Evolutionary conservation across 2,888 invertebrate species (phyloP).

Genomic region (Choristoneura rosaceana): DNA sequence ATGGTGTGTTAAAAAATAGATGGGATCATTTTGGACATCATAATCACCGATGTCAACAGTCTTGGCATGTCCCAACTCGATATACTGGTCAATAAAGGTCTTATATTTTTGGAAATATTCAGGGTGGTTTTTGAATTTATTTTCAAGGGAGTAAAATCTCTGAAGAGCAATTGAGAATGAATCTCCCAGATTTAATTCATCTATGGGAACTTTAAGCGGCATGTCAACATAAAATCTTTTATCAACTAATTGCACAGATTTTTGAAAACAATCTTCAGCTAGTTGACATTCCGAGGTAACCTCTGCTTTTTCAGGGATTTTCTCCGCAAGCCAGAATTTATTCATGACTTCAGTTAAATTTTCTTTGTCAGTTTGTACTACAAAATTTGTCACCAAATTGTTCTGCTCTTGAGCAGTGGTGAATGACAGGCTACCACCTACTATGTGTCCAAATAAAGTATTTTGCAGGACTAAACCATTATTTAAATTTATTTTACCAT

Average conservation of each 20-base stretch:
- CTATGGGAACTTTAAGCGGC: background rate
- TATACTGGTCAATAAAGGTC: slow-evolving; percentile 11
- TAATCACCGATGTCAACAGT: slow-evolving; percentile 17
- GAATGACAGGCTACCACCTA: too few relatives aligned
- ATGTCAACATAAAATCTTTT: slow-evolving; percentile 15
- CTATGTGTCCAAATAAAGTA: background rate
- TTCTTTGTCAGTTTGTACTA: background rate
- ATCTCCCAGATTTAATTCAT: background rate
- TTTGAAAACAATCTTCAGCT: too few relatives aligned
- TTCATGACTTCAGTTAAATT: background rate
- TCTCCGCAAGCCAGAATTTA: background rate
- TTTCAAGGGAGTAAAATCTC: slow-evolving; percentile 21
- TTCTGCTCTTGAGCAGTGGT: background rate
- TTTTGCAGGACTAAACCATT: background rate
- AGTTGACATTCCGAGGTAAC: too few relatives aligned
- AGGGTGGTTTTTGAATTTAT: slow-evolving; percentile 11
- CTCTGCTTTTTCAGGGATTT: background rate
- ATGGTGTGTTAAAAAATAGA: slow-evolving; percentile 10
- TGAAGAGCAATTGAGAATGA: too few relatives aligned
- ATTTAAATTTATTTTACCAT: background rate
- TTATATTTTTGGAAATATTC: slow-evolving; percentile 19
- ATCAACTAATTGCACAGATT: too few relatives aligned
- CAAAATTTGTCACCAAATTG: slow-evolving; percentile 12
- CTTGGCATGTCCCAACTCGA: slow-evolving; percentile 21
- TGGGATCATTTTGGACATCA: background rate